Evolutionary conservation across 2,888 invertebrate species (phyloP), one percentile per base, ranked within the genome.

Genomic region (Drosophila sordidula): DNA sequence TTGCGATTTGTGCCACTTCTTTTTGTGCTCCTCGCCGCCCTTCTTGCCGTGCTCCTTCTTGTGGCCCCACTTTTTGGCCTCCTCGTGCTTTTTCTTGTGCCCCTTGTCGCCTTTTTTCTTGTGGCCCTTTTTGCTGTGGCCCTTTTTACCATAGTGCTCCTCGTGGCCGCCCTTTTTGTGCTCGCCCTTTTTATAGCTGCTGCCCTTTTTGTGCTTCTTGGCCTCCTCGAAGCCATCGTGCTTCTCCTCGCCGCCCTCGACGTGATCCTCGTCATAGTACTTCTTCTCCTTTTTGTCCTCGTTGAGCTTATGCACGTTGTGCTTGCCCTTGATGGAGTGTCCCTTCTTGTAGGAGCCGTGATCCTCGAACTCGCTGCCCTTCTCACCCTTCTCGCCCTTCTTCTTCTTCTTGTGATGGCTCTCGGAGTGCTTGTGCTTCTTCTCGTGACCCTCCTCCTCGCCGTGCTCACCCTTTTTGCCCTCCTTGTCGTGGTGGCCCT

Each of bases 221-320:
- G 95, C 95, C 90, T 97, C 96, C 89, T 96, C 95, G 91, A 95
- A 95, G 36, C 94, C 95, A 70, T 96, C 97, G 89, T 97, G 96
- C 88, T 96, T 96, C 90, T 96, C 96, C 91, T 96, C 96, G 80
- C 96, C 96, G 0, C 95, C 96, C 44, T 95, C 95, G 86, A 96
- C 96, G 80, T 97, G 96, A 85, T 96, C 95, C 92, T 97, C 97
- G 81, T 97, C 97, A 91, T 95, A 96, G 94, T 96, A 97, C 89
- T 96, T 95, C 90, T 97, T 97, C 87, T 97, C 95, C 91, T 97
- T 97, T 90, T 96, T 96, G 92, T 95, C 96, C 92, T 97, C 97
- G 91, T 97, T 96, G 68, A 96, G 92, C 89, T 97, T 97, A 92
- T 97, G 96, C 6, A 97, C 94, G 90, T 96, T 95, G 90, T 97